These are phyloP conservation scores for Sympetrum striolatum DNA, from an alignment of 2,888 invertebrate genomes.

Conservation along the genomic window DNA sequence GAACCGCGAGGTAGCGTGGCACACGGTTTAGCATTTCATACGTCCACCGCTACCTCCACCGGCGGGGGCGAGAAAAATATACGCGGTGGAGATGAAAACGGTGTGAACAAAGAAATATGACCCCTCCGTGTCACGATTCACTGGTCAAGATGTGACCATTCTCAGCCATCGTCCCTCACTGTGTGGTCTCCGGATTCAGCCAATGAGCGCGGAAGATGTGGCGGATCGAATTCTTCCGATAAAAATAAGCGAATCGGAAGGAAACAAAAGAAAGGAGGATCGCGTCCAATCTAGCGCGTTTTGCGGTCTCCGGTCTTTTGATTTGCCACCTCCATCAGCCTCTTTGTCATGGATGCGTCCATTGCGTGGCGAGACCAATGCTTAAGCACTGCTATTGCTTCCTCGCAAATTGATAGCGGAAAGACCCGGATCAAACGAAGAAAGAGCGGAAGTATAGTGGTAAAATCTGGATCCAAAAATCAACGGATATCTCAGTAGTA, in stretches of 20 bases:
- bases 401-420: neutral
- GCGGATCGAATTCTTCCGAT: constrained; percentile 14
- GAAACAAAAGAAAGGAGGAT: neutral
- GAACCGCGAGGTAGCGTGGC: neutral
- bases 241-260: neutral
- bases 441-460: neutral
- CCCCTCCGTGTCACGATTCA: neutral
- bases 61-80: neutral
- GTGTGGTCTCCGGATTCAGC: constrained; percentile 24
- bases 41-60: neutral
- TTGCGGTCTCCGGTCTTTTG: neutral
- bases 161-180: neutral
- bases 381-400: neutral
- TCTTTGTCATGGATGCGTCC: neutral
- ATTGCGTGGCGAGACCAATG: constrained; percentile 8
- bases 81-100: neutral
- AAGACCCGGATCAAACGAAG: neutral
- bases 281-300: neutral
- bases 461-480: too few relatives aligned
- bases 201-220: constrained; percentile 12
- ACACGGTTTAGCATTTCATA: neutral
- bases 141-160: constrained; percentile 5
- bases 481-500: too few relatives aligned
- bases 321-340: neutral
- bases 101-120: constrained; percentile 8